These are phyloP conservation scores for Danio kyathit DNA, from an alignment of 2,797 vertebrate genomes.

Conservation along the genomic window DNA sequence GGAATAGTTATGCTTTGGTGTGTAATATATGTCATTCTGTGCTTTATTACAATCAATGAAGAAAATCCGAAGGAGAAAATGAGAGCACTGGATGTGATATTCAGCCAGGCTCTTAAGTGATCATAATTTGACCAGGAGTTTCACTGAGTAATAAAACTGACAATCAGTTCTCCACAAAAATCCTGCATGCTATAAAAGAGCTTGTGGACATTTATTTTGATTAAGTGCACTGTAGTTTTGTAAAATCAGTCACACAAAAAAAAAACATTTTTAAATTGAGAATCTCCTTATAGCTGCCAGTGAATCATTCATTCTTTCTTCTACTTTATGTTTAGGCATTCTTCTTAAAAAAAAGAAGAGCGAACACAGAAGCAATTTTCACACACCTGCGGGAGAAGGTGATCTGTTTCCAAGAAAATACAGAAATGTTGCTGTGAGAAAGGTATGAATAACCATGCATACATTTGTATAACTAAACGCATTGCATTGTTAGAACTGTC, in stretches of 20 bases:
- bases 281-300: no score
- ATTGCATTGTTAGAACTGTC: not conserved
- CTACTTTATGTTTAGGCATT: no score
- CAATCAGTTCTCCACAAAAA: slow-evolving; percentile 20
- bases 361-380: no score
- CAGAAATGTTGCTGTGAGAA: no score
- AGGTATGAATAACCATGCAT: not conserved
- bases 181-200: not conserved
- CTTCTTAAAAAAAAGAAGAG: no score
- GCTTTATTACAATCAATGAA: slow-evolving; percentile 35
- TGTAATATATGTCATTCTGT: not conserved
- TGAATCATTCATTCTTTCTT: no score
- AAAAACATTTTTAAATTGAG: no score
- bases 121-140: slow-evolving; percentile 39
- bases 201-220: slow-evolving; percentile 5
- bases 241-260: not conserved
- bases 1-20: slow-evolving; percentile 8
- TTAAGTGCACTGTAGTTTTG: not conserved
- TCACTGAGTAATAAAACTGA: slow-evolving; percentile 33
- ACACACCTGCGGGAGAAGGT: no score
- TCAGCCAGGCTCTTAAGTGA: not conserved
- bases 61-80: slow-evolving; percentile 22
- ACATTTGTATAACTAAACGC: not conserved
- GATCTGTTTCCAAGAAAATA: no score
- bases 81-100: slow-evolving; percentile 25